Base-by-base conservation (phyloP, 2,797 vertebrate genomes). In the Spinus pinus region DNA sequence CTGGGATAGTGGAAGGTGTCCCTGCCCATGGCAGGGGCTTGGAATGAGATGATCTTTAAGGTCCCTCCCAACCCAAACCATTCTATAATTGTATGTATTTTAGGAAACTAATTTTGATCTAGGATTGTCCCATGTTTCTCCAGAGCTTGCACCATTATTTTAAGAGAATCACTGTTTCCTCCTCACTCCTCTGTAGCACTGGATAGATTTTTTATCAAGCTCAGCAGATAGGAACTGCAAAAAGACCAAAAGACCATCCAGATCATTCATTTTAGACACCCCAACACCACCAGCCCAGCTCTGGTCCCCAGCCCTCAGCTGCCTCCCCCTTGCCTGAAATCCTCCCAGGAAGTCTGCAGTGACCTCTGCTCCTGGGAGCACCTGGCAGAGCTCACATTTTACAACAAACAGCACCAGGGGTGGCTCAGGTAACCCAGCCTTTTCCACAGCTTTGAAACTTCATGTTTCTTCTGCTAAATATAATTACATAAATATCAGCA, bases 321-420 rank as follows among this genome's bases (percentile, higher is more conserved):
- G 23, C n/a, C 64, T 69, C 65, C 60, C 61, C 51, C n/a, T 81
- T 33, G 5, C 17, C 37, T 44, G 14, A 33, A 64, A 61, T 31
- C 27, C 25, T 62, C 44, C 49, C 57, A 35, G 53, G 17, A 46
- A 42, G 2, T 12, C 49, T 81, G 41, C 66, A 87, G 62, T 5
- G 46, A 67, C 14, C 27, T 72, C 44, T 51, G 31, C 9, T 21
- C 31, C 53, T 0, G 0, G 11, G 33, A 94, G 13, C 41, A 17
- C 14, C 61, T 30, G 9, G 41, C 47, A 21, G 51, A 82, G 44
- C 16, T 73, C 25, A 54, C 35, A 15, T 15, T 58, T 60, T 6
- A 41, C 13, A 39, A 4, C 3, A 3, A 78, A 20, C 8, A 42
- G 16, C 14, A 62, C 6, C 37, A 50, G 0, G 2, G 19, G 3